Evolutionary conservation across 2,113 vertebrate genomes (phyloP), one percentile per base, ranked within the genome.

Genomic region (Spea bombifrons): DNA sequence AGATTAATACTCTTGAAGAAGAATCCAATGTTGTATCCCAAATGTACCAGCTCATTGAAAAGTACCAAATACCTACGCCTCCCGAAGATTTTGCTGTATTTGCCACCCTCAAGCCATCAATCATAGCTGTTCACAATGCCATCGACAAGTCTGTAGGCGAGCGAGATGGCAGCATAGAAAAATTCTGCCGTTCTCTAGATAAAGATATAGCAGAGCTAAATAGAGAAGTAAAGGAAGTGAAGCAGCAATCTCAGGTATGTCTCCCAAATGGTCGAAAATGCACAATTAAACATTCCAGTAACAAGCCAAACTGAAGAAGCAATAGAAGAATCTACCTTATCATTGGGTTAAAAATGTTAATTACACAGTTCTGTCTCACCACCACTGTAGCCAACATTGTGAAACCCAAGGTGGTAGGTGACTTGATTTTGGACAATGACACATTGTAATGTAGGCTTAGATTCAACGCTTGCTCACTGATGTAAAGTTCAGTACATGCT

Each of bases 31-130:
- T 80, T 1, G 88, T 95, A n/a, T 75, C 84, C 71, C 84, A 92
- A 76, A 93, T 97, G 92, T 94, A 95, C 83, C 85, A 86, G 46
- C 86, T 96, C 75, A 95, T 96, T 53, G 90, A 91, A 3, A 86
- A 75, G 0, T 94, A 94, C 73, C 84, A 86, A 3, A 84, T 95
- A 9, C 88, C 90, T 12, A 87, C 90, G 0, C 91, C 93, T 5
- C 89, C 92, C 3, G 93, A 95, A 70, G 95, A 96, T 86, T 84
- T 93, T 16, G 89, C 89, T 3, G 84, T 89, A 46, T 95, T 92
- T 48, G 84, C 89, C 6, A 93, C 91, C 8, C 86, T 97, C 85
- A 87, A 88, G 61, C 75, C 91, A 0, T 89, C 89, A 45, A 84
- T 94, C 10, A 30, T 66, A 47, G 83, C 87, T 0, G 84, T 97